Evolutionary conservation across 2,888 invertebrate species (phyloP).

Genomic region (Cenopis cana): DNA sequence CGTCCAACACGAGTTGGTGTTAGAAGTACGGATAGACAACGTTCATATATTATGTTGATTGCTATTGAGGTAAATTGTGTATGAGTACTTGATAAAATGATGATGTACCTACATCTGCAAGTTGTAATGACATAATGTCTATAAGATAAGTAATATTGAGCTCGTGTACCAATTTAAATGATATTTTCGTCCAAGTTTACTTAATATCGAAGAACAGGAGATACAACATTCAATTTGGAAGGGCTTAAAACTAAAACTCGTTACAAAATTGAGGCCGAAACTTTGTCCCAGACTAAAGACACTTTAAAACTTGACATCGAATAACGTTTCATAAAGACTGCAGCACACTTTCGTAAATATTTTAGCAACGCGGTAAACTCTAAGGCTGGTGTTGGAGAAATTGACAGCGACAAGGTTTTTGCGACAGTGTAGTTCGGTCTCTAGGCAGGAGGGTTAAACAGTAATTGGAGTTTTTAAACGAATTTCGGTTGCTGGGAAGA

Average conservation of each 20-base stretch:
- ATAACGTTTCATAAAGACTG: conserved; percentile 9
- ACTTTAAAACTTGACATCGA: conserved; percentile 27
- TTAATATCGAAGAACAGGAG: conserved; percentile 1
- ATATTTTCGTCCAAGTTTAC: background rate
- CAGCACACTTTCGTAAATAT: background rate
- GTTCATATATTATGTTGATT: background rate
- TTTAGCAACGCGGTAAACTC: no score
- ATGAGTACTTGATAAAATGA: no score
- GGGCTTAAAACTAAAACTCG: conserved; percentile 27
- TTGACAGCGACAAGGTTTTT: background rate
- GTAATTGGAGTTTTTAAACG: conserved; percentile 14
- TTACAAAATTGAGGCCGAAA: conserved; percentile 14
- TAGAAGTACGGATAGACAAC: background rate
- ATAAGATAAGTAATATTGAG: background rate
- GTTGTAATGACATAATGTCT: background rate
- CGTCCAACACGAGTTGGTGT: background rate
- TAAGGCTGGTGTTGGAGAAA: background rate
- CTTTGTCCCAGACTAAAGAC: conserved; percentile 22
- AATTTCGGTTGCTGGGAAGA: conserved; percentile 14
- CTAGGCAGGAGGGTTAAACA: conserved; percentile 8
- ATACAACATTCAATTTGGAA: conserved; percentile 24
- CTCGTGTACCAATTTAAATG: background rate
- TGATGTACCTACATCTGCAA: background rate
- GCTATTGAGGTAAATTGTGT: background rate
- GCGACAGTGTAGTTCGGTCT: background rate